phyloP scores from a whole-genome alignment of 2,113 vertebrate species.

The Trichechus manatus region DNA sequence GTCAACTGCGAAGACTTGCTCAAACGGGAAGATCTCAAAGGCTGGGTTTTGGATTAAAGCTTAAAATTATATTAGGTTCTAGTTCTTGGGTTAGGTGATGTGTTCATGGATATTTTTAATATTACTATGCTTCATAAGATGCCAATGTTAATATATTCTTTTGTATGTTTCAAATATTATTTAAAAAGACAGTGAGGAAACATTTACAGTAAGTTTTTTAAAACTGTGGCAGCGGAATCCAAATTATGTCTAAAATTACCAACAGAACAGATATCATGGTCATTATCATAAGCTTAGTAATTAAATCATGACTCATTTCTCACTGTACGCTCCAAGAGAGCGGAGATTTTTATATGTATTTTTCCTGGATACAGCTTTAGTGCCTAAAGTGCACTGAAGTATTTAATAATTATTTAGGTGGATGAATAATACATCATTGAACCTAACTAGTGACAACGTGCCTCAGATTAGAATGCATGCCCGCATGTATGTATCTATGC shows the following conservation, averaged over 20 bases:
- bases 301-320: background rate
- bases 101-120: background rate
- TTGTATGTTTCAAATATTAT: background rate
- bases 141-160: background rate
- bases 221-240: background rate
- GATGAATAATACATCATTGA: background rate
- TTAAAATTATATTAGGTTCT: conserved; percentile 17
- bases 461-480: background rate
- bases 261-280: background rate
- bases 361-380: no score
- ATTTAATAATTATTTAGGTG: background rate
- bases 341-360: background rate
- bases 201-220: background rate
- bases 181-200: background rate
- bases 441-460: background rate
- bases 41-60: background rate
- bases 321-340: background rate
- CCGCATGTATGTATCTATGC: no score
- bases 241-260: background rate
- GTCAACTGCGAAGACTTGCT: background rate
- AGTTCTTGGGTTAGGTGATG: background rate
- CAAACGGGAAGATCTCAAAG: background rate
- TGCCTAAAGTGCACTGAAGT: no score
- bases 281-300: background rate
- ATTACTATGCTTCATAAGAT: background rate